Conservation (phyloP, 1,140 invertebrate genomes). For the Drosophila sp. region DNA sequence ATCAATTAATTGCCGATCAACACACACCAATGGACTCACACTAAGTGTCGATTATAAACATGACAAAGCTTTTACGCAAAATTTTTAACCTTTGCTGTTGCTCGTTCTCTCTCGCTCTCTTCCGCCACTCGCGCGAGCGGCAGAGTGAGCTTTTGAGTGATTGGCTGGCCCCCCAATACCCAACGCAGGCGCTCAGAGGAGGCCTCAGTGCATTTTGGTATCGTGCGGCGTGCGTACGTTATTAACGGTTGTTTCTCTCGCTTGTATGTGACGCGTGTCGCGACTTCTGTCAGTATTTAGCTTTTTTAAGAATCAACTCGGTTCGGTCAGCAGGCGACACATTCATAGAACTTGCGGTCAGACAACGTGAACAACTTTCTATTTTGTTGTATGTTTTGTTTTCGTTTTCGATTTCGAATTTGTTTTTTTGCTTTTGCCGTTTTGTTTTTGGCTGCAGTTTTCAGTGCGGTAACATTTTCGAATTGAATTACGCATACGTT, state of each 20-base stretch:
- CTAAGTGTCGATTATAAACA: not conserved
- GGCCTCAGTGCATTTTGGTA: constrained; percentile 39
- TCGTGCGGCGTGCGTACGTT: constrained; percentile 38
- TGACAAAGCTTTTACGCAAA: constrained; percentile 11
- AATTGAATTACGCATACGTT: constrained; percentile 8
- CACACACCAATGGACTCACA: not conserved
- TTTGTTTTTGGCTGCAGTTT: constrained; percentile 17
- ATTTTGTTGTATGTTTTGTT: constrained; percentile 27
- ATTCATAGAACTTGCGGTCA: constrained; percentile 45
- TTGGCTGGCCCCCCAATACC: constrained; percentile 29
- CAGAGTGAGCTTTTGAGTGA: constrained; percentile 31
- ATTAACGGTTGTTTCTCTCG: constrained; percentile 30
- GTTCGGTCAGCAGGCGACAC: constrained; percentile 26
- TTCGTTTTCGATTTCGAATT: constrained; percentile 27
- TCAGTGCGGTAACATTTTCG: constrained; percentile 23
- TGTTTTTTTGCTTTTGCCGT: constrained; percentile 14
- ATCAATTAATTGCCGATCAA: constrained; percentile 1
- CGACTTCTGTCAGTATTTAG: constrained; percentile 32
- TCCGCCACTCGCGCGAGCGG: not conserved
- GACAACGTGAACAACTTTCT: constrained; percentile 43
- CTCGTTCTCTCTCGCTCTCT: not conserved
- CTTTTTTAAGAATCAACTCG: constrained; percentile 65
- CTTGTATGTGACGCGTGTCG: constrained; percentile 37
- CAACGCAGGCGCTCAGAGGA: constrained; percentile 26
- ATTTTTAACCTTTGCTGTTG: constrained; percentile 3